Percentiles rank a stretch among this genome's conserved stretches.
Evolutionary conservation across 2,888 invertebrate species (phyloP).

Genomic region (Rhodophaea formosa): DNA sequence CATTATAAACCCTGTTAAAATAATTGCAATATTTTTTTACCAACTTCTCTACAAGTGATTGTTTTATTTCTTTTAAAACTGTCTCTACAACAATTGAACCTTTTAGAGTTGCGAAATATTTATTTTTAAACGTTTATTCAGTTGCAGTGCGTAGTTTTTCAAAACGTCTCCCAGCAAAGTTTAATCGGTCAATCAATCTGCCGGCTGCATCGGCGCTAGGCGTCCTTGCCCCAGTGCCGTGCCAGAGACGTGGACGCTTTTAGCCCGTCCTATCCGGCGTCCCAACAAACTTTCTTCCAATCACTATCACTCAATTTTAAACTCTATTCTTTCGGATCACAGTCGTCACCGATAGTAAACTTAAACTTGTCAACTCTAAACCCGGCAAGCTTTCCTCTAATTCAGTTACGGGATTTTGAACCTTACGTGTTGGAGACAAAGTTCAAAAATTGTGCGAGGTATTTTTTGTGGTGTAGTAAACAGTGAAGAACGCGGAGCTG

Average conservation of each 20-base stretch:
- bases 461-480: constrained; percentile 38
- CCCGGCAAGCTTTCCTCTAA: constrained; percentile 45
- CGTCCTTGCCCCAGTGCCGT: constrained; percentile 78
- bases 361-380: constrained; percentile 41
- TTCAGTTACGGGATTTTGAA: constrained; percentile 41
- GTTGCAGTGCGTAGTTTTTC: constrained; percentile 3
- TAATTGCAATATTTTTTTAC: too few species aligned
- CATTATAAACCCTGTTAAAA: too few species aligned
- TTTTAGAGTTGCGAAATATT: neutral
- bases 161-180: constrained; percentile 49
- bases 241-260: constrained; percentile 69
- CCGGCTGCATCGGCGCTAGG: constrained; percentile 65
- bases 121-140: neutral
- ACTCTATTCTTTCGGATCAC: constrained; percentile 42
- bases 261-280: constrained; percentile 67
- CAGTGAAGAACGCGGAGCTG: constrained; percentile 59
- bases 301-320: constrained; percentile 48
- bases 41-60: neutral
- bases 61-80: neutral
- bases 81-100: neutral
- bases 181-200: constrained; percentile 76
- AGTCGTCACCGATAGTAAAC: constrained; percentile 25
- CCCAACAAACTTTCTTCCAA: constrained; percentile 59
- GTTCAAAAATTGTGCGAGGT: constrained; percentile 29
- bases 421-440: constrained; percentile 45